Conservation (phyloP, 2,888 invertebrate genomes). For the Heliconius charithonia region DNA sequence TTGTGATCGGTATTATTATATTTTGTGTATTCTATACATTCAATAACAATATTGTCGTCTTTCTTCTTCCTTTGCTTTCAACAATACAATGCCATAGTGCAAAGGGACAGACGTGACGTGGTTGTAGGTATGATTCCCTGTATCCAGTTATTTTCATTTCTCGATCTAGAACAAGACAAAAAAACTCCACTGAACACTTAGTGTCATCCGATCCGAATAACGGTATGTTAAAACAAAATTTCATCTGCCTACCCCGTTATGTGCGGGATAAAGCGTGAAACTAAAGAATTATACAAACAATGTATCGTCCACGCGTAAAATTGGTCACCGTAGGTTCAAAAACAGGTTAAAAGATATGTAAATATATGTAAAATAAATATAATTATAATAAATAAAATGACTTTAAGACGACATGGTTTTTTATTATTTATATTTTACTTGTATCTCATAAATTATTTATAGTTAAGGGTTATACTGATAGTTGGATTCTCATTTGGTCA, state of each 20-base stretch:
- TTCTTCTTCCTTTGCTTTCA: not conserved
- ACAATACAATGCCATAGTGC: not conserved
- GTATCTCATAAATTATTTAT: slow-evolving; percentile 55
- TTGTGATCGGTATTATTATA: too few relatives aligned
- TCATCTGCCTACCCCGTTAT: not conserved
- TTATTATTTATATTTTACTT: slow-evolving; percentile 61
- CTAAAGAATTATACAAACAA: slow-evolving; percentile 1
- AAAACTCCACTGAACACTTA: not conserved
- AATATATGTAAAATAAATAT: slow-evolving; percentile 58
- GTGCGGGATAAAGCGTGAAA: slow-evolving; percentile 1
- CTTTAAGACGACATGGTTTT: slow-evolving; percentile 48
- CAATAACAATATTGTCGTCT: not conserved
- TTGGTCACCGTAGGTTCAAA: slow-evolving; percentile 8
- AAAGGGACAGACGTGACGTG: not conserved
- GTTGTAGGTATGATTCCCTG: not conserved
- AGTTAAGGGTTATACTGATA: slow-evolving; percentile 43
- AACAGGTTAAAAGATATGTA: slow-evolving; percentile 53
- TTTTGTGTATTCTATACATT: too few relatives aligned
- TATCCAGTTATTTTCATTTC: not conserved
- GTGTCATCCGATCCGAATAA: not conserved
- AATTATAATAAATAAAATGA: slow-evolving; percentile 61
- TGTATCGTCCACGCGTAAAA: not conserved
- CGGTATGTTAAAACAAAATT: not conserved
- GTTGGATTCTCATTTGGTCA: too few relatives aligned
- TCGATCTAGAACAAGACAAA: too few relatives aligned